Base-by-base conservation (phyloP, 2,797 vertebrate species). In the Thaleichthys pacificus region DNA sequence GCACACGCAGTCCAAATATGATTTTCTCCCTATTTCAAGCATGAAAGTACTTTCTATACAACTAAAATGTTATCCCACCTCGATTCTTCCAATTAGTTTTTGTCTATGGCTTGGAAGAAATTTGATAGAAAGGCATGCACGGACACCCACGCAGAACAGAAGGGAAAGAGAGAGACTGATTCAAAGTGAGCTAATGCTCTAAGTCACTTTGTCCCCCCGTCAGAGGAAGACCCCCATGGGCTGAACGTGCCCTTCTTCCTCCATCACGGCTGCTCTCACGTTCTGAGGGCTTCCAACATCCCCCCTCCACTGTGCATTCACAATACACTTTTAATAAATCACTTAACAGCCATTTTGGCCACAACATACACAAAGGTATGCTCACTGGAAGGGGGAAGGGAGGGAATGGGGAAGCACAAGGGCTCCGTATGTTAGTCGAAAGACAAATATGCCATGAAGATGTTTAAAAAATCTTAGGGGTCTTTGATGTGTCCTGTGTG, bases 141-240 rank as follows among this genome's bases (percentile, higher is more conserved):
- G 26, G 68, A 85, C 77, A 24, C 80, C 78, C 72, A 76, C 72
- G 76, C 75, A 82, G 57, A 73, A 66, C 54, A 56, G 77, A 75
- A 78, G 82, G 71, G 78, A 82, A 69, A 65, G 38, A 42, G 70
- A 57, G 64, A 62, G 66, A 73, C 71, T 72, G 77, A 89, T 85
- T 82, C 81, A 66, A 69, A 69, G 80, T 80, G 85, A 86, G 82
- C 82, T 85, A 85, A 87, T 81, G 87, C 76, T 81, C 82, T 76
- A 84, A 78, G 87, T 85, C 84, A 79, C 73, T 83, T 68, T 74
- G 66, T 71, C 82, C 85, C 66, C 77, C 66, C 77, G 82, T 86
- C 76, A 76, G 3, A 76, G 61, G 71, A 71, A 56, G 72, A 61
- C 82, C 85, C 84, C 86, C 76, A 72, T 73, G 71, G 86, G 22